Evolutionary conservation across 2,113 vertebrate genomes (phyloP).

Genomic region (Podarcis cretensis): DNA sequence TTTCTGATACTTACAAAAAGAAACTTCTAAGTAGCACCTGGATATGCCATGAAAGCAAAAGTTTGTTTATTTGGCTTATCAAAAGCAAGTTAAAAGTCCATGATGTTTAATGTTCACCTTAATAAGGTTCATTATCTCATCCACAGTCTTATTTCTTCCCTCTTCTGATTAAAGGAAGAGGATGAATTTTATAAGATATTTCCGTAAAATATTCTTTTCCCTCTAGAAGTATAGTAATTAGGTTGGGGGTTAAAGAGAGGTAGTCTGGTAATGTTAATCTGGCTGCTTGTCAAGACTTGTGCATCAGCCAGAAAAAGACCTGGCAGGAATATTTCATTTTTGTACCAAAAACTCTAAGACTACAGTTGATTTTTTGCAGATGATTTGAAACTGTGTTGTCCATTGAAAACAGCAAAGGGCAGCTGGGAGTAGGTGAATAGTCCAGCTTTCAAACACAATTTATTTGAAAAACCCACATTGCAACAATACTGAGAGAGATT

Average conservation of each 20-base stretch:
- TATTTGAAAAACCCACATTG: constrained; percentile 19
- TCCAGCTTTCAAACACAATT: constrained; percentile 31
- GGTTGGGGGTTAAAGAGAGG: not conserved
- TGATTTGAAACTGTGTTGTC: constrained; percentile 26
- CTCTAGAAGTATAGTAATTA: not conserved
- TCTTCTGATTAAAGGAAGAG: constrained; percentile 21
- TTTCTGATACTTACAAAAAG: not conserved
- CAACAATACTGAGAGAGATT: not conserved
- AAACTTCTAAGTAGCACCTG: not conserved
- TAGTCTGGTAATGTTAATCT: constrained; percentile 24
- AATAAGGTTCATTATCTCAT: not conserved
- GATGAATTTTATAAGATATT: not conserved
- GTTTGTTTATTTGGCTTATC: not conserved
- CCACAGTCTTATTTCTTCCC: not conserved
- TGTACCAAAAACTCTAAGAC: constrained; percentile 25
- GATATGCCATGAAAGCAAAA: not conserved
- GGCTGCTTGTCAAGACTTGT: constrained; percentile 22
- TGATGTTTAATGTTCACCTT: not conserved
- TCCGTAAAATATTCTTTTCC: not conserved
- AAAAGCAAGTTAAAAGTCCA: not conserved
- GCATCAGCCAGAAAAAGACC: constrained; percentile 20
- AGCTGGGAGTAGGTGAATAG: constrained; percentile 32
- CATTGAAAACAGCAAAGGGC: constrained; percentile 35
- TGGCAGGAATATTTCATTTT: constrained; percentile 30
- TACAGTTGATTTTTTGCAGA: constrained; percentile 34